phyloP scores from a whole-genome alignment of 2,113 vertebrate genomes.

The Marmota monax region DNA sequence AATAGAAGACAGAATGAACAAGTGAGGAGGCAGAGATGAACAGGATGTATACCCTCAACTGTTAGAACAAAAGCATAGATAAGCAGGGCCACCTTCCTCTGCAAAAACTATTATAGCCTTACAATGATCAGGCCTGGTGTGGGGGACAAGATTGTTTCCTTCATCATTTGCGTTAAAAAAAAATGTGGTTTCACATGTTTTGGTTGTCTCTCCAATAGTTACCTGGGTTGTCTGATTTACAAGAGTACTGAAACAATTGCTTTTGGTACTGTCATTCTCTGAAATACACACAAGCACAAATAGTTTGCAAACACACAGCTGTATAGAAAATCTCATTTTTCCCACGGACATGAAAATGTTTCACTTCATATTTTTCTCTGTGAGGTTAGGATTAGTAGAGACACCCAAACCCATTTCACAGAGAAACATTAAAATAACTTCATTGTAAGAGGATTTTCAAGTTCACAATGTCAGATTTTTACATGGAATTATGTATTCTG shows the following conservation, averaged over 20 bases:
- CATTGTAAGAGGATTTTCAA: neutral
- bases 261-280: neutral
- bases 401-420: neutral
- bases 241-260: neutral
- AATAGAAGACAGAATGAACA: neutral
- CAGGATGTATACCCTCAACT: neutral
- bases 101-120: neutral
- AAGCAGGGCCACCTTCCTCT: neutral
- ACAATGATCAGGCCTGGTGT: neutral
- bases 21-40: neutral
- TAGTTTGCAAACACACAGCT: neutral
- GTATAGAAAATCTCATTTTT: neutral
- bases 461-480: neutral
- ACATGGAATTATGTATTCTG: neutral
- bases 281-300: neutral
- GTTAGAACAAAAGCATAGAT: neutral
- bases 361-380: neutral
- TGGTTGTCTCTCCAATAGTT: neutral
- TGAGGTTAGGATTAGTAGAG: neutral
- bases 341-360: neutral
- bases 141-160: neutral
- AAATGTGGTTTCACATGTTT: neutral
- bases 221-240: neutral
- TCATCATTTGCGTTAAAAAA: neutral
- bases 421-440: neutral